Conservation (phyloP, 2,888 invertebrate genomes). For the Autographa gamma region DNA sequence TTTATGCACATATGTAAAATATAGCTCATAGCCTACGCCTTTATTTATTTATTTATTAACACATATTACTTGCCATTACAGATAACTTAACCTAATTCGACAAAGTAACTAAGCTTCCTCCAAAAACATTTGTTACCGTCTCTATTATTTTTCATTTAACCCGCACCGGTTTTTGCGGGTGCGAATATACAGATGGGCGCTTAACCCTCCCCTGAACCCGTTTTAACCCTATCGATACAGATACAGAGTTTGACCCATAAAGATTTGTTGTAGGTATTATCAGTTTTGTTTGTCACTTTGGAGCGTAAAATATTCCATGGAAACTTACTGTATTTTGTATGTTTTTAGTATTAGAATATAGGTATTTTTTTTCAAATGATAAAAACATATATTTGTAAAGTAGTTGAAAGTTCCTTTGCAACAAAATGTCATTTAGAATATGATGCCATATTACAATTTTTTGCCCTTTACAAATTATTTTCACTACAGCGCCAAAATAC, state of each 20-base stretch:
- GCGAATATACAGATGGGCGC: constrained; percentile 42
- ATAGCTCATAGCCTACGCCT: constrained; percentile 10
- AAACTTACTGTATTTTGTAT: too few relatives aligned
- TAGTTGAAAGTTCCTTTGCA: too few relatives aligned
- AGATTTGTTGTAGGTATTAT: constrained; percentile 55
- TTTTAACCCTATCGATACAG: constrained; percentile 56
- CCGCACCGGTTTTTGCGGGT: constrained; percentile 43
- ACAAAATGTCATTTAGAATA: too few relatives aligned
- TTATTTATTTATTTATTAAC: too few relatives aligned
- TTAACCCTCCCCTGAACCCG: constrained; percentile 42
- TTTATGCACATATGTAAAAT: not conserved
- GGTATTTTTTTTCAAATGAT: too few relatives aligned
- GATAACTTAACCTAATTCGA: too few relatives aligned
- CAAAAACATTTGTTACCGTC: constrained; percentile 39
- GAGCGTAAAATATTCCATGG: not conserved
- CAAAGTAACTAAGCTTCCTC: constrained; percentile 38
- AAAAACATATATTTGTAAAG: too few relatives aligned
- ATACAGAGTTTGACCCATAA: constrained; percentile 57
- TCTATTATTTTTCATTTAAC: constrained; percentile 50
- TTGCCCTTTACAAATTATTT: not conserved
- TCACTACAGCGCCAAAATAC: not conserved
- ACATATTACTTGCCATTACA: too few relatives aligned
- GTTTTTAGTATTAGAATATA: too few relatives aligned
- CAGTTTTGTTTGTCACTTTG: constrained; percentile 38
- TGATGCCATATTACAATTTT: not conserved